phyloP scores from a whole-genome alignment of 2,797 vertebrate genomes.

The Enteromius mattozi region DNA sequence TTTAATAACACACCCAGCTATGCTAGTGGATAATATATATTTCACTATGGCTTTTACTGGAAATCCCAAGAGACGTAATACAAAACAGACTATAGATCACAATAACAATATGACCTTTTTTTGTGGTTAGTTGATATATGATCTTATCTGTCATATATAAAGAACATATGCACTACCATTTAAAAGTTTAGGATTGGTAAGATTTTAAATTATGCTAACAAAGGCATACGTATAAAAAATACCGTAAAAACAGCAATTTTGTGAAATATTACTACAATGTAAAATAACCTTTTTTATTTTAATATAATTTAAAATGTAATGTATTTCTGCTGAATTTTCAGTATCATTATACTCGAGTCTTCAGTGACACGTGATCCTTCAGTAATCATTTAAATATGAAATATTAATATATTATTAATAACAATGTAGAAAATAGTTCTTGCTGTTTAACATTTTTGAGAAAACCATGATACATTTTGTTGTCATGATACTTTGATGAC shows the following conservation, averaged over 20 bases:
- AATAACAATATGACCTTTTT: not conserved
- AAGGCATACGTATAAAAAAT: not conserved
- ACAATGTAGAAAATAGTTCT: not conserved
- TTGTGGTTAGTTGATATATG: not conserved
- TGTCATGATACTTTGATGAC: not conserved
- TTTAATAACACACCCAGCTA: not conserved
- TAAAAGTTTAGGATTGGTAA: not conserved
- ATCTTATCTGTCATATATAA: not conserved
- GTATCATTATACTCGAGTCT: not conserved
- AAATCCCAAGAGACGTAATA: not conserved
- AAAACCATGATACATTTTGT: not conserved
- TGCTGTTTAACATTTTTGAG: not conserved
- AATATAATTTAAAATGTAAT: not conserved
- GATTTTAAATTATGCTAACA: not conserved
- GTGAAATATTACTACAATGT: not conserved
- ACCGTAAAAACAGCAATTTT: not conserved
- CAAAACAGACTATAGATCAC: not conserved
- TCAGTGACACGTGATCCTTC: not conserved
- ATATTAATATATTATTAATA: not conserved
- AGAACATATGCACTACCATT: not conserved
- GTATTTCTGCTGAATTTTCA: not conserved
- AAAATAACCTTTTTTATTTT: not conserved
- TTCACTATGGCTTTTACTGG: not conserved
- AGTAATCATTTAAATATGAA: not conserved
- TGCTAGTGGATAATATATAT: constrained; percentile 2